phyloP scores from a whole-genome alignment of 2,888 invertebrate genomes.

The Thelaira solivaga region DNA sequence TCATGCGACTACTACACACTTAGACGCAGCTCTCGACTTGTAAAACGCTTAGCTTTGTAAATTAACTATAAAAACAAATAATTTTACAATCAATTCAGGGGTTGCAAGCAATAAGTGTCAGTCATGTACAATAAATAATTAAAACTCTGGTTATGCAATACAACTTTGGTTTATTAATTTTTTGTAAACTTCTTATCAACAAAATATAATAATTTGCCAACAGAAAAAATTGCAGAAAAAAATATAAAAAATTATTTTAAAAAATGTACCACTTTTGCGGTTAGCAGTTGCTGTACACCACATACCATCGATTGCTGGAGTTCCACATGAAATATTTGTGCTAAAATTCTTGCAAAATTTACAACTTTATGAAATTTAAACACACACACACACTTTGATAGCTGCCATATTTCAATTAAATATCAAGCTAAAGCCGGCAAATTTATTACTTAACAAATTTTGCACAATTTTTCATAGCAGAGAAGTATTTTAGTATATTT shows the following conservation, averaged over 20 bases:
- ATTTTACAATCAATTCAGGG: too few relatives aligned
- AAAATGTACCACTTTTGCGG: conserved; percentile 14
- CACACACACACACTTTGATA: background rate
- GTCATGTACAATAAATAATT: too few relatives aligned
- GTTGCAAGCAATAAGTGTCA: too few relatives aligned
- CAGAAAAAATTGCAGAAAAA: background rate
- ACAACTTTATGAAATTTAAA: background rate
- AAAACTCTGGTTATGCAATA: too few relatives aligned
- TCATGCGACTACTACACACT: too few relatives aligned
- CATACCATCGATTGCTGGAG: background rate
- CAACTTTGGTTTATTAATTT: too few relatives aligned
- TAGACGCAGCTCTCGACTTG: too few relatives aligned
- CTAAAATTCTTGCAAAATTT: background rate
- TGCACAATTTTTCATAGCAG: background rate
- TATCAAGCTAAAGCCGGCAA: background rate
- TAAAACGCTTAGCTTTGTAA: too few relatives aligned
- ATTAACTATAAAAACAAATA: too few relatives aligned
- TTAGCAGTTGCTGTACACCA: conserved; percentile 1
- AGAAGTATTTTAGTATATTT: too few relatives aligned
- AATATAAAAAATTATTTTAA: background rate
- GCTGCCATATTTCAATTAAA: background rate
- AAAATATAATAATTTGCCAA: too few relatives aligned
- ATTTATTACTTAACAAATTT: background rate
- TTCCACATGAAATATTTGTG: background rate
- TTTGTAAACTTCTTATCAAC: too few relatives aligned